Percentiles rank a stretch among this genome's conserved stretches.
phyloP scores from a whole-genome alignment of 2,888 invertebrate genomes.

The Lampropteryx suffumata region DNA sequence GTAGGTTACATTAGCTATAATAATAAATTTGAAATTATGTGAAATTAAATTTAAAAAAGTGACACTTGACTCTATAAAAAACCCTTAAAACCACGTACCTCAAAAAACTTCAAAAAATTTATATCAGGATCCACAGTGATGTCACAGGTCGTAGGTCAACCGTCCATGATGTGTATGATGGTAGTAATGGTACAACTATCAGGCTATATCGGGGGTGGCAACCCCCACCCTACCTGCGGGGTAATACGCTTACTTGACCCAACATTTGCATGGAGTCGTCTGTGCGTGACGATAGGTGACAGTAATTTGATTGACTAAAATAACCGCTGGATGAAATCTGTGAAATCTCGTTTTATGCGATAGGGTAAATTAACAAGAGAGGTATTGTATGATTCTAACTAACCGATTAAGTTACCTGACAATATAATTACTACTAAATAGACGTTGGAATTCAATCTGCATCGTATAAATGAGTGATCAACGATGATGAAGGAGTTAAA shows the following conservation, averaged over 20 bases:
- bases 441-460: no score
- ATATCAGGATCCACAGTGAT: constrained; percentile 47
- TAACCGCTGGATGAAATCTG: constrained; percentile 13
- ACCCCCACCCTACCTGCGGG: constrained; percentile 69
- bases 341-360: neutral
- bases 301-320: constrained; percentile 26
- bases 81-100: constrained; percentile 16
- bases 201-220: constrained; percentile 39
- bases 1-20: no score
- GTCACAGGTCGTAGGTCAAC: constrained; percentile 62
- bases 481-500: no score
- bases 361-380: neutral
- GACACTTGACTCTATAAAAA: neutral
- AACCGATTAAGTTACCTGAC: no score
- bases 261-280: constrained; percentile 64
- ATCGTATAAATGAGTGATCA: no score
- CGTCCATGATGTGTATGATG: constrained; percentile 59
- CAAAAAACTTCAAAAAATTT: constrained; percentile 25
- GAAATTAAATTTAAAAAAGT: no score
- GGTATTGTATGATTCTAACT: no score
- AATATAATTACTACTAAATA: no score
- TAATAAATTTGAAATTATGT: no score
- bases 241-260: constrained; percentile 75
- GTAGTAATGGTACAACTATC: constrained; percentile 65
- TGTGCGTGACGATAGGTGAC: constrained; percentile 57